Base-by-base conservation (phyloP, 2,113 vertebrate genomes). In the Aptenodytes forsteri region DNA sequence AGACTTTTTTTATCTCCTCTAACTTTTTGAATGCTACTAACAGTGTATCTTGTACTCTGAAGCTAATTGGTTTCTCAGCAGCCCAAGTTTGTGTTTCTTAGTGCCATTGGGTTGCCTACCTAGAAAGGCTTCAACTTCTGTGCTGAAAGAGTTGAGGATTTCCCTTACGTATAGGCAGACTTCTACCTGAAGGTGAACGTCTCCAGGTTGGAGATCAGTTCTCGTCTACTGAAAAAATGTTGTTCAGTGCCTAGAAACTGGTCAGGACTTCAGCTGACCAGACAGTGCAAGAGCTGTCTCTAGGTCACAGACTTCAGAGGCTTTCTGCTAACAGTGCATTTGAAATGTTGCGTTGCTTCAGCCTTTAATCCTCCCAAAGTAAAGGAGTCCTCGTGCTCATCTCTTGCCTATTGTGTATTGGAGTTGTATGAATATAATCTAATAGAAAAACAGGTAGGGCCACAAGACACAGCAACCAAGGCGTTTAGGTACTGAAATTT, bases 401-500 rank as follows among this genome's bases (percentile, higher is more conserved):
- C 40, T n/a, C 30, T 38, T 49, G 10, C 6, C 14, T 34, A 15
- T 13, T 52, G 23, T 1, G 0, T 40, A 16, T 13, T 32, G 7
- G 81, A 58, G 26, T 13, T 64, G 9, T 36, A 40, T 14, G 26
- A 62, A 20, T 11, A 36, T 22, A 56, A 54, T 40, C 9, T 13
- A 27, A 22, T 6, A 17, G 16, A 22, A n/a, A 59, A 42, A 49
- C 8, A 52, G 34, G 3, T 19, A 25, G 47, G 20, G 7, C 5
- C 18, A 11, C 19, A 23, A 79, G 36, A 25, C 13, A 15, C 27
- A 42, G 38, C 13, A 52, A 40, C 14, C 25, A 23, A 9, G 14
- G 30, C 27, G 32, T 19, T n/a, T 44, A 50, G 10, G 46, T 23
- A 21, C 52, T 23, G 36, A 66, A 44, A 78, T 8, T 7, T 38